These are phyloP conservation scores for Xiphydria camelus DNA, from an alignment of 2,888 invertebrate species.

Conservation along the genomic window DNA sequence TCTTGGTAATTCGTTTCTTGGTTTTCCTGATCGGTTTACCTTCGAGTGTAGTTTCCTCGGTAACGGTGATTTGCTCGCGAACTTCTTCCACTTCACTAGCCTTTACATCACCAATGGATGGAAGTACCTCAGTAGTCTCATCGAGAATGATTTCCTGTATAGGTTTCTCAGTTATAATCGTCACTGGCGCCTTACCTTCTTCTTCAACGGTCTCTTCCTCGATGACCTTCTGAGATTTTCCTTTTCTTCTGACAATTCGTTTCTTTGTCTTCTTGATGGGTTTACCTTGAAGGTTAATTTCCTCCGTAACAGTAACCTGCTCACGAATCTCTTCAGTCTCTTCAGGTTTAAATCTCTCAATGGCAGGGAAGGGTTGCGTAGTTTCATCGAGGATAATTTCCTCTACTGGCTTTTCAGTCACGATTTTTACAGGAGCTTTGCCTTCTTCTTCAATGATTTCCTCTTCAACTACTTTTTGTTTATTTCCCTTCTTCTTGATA, in stretches of 20 bases:
- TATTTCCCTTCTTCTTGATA: constrained; percentile 38
- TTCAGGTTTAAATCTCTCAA: constrained; percentile 17
- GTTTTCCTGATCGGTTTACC: constrained; percentile 48
- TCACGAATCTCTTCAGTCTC: constrained; percentile 45
- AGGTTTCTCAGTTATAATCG: constrained; percentile 38
- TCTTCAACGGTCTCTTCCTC: constrained; percentile 29
- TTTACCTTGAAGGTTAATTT: constrained; percentile 45
- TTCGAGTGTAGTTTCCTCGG: constrained; percentile 53
- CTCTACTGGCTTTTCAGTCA: constrained; percentile 20
- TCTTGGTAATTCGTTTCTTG: constrained; percentile 42
- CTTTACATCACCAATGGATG: constrained; percentile 10
- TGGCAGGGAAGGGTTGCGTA: constrained; percentile 1
- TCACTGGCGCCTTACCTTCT: constrained; percentile 29
- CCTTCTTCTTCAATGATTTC: constrained; percentile 26
- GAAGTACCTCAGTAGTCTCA: constrained; percentile 16
- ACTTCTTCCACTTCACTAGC: constrained; percentile 34
- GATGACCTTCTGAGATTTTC: constrained; percentile 33
- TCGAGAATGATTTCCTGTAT: constrained; percentile 33
- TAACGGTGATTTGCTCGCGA: constrained; percentile 50
- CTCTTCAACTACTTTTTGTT: constrained; percentile 44
- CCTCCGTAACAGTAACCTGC: constrained; percentile 42
- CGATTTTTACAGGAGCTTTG: constrained; percentile 13
- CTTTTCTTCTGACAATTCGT: constrained; percentile 59
- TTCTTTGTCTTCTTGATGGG: constrained; percentile 39
- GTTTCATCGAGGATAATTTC: constrained; percentile 19